Evolutionary conservation across 2,113 vertebrate species (phyloP).

Genomic region (Chamaetylas fuelleborni): DNA sequence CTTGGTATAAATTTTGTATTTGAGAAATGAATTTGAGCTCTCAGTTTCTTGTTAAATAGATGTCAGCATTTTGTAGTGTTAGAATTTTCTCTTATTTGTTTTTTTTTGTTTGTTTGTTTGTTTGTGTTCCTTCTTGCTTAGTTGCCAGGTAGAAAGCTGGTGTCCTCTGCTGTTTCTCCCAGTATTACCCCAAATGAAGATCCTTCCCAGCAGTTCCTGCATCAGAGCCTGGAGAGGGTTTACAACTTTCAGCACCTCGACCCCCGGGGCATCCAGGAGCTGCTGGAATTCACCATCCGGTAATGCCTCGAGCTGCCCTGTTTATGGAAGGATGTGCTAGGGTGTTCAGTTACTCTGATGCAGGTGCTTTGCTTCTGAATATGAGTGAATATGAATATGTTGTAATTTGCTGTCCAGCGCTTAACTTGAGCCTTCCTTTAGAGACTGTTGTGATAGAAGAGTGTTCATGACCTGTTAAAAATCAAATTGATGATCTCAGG

Average conservation of each 20-base stretch:
- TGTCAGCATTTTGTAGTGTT: background rate
- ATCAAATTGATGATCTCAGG: background rate
- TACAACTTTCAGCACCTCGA: conserved; percentile 91
- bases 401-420: accelerated
- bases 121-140: conserved; percentile 23
- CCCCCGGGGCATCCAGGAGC: conserved; percentile 86
- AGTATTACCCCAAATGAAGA: conserved; percentile 79
- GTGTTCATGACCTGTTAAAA: background rate
- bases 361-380: background rate
- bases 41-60: background rate
- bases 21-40: background rate
- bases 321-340: accelerated
- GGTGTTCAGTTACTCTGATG: background rate
- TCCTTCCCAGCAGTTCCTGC: conserved; percentile 91
- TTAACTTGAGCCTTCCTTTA: background rate
- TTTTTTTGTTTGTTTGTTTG: background rate
- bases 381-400: too few species aligned
- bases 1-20: background rate
- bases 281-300: conserved; percentile 94
- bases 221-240: conserved; percentile 89
- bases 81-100: background rate
- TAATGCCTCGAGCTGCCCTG: background rate
- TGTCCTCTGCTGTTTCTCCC: conserved; percentile 75
- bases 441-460: background rate
- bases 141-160: conserved; percentile 89